Percentiles rank a stretch among this genome's conserved stretches.
phyloP scores from a whole-genome alignment of 2,888 invertebrate genomes.

The Drosophila niveifrons region DNA sequence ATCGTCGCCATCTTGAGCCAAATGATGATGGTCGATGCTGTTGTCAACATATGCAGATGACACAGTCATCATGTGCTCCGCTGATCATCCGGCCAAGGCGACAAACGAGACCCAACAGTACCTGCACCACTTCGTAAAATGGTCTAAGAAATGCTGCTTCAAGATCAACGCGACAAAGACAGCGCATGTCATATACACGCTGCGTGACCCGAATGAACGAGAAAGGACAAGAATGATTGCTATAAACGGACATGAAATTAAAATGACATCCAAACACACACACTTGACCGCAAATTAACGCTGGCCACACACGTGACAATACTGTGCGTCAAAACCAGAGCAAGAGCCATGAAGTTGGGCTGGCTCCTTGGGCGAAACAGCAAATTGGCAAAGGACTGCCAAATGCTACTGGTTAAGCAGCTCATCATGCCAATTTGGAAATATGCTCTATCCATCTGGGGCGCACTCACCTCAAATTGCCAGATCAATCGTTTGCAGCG shows the following conservation, averaged over 20 bases:
- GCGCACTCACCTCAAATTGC: too few species aligned
- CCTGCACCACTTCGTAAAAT: too few species aligned
- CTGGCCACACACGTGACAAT: not conserved
- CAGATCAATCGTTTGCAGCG: too few species aligned
- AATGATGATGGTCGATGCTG: not conserved
- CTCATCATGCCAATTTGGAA: too few species aligned
- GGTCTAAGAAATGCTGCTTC: too few species aligned
- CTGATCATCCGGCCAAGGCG: not conserved
- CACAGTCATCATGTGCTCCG: constrained; percentile 7
- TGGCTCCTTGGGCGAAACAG: not conserved
- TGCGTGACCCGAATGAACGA: not conserved
- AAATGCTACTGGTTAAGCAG: too few species aligned
- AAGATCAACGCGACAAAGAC: too few species aligned
- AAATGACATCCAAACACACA: not conserved
- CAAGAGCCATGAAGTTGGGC: not conserved
- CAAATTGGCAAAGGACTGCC: not conserved
- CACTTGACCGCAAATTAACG: not conserved
- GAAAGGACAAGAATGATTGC: not conserved
- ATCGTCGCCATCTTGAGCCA: not conserved
- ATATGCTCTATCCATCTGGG: too few species aligned
- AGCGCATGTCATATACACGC: too few species aligned
- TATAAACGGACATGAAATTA: not conserved
- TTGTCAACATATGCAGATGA: constrained; percentile 17
- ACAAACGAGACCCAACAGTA: too few species aligned
- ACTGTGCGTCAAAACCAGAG: not conserved